A percentile compares a stretch with the other conserved stretches of the same genome.
These are phyloP conservation scores for Hyposoter dolosus DNA, from an alignment of 2,888 invertebrate species.

Conservation along the genomic window DNA sequence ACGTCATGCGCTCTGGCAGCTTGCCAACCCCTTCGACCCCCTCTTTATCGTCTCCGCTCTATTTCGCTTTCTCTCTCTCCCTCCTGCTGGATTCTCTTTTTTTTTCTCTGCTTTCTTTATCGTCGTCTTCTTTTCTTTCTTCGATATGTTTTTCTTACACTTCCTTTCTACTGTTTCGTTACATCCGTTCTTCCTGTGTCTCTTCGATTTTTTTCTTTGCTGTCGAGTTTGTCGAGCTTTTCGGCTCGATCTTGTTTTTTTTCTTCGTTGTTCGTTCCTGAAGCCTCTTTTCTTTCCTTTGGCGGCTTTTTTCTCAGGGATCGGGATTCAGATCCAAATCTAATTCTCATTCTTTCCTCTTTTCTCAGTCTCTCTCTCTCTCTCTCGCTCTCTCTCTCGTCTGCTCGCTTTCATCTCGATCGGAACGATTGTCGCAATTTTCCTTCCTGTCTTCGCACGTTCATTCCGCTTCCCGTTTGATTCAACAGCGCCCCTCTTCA, in stretches of 20 bases:
- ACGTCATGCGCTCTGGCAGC: conserved; percentile 79
- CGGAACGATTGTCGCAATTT: conserved; percentile 6
- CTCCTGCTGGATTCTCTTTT: not conserved
- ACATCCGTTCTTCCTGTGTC: not conserved
- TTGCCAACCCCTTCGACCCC: conserved; percentile 62
- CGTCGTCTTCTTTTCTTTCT: not conserved
- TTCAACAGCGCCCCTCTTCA: not conserved
- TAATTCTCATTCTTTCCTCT: not conserved
- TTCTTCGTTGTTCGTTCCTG: not conserved
- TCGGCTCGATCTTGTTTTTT: not conserved
- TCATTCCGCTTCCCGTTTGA: not conserved
- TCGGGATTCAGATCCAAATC: not conserved
- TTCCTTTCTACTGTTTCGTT: not conserved
- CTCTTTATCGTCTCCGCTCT: not conserved
- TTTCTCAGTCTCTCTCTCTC: not conserved
- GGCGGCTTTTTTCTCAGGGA: not conserved
- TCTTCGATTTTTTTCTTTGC: not conserved
- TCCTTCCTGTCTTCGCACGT: not conserved
- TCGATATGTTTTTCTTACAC: not conserved
- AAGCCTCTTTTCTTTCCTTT: not conserved
- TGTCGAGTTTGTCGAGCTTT: not conserved
- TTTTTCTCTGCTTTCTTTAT: not conserved
- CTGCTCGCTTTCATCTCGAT: not conserved
- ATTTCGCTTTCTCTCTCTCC: not conserved
- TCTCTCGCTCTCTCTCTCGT: not conserved